Conservation (phyloP, 2,888 invertebrate species). For the Cantharis rufa region DNA sequence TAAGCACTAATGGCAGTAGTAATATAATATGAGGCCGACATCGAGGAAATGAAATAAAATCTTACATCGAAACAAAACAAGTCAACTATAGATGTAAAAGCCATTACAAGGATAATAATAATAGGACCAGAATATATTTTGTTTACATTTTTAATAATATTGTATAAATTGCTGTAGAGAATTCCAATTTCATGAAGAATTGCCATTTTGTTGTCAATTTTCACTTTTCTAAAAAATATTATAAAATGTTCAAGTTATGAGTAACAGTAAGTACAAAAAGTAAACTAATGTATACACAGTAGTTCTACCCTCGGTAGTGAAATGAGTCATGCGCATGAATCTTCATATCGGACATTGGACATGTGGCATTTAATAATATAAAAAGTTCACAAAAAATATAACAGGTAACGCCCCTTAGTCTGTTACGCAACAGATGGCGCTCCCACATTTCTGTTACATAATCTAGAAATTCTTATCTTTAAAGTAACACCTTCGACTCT, state of each 20-base stretch:
- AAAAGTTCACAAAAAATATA: too few relatives aligned
- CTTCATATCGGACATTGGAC: too few relatives aligned
- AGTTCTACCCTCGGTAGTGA: too few relatives aligned
- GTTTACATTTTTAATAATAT: not conserved
- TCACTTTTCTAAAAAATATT: not conserved
- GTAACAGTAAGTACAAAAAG: too few relatives aligned
- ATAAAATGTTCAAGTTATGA: too few relatives aligned
- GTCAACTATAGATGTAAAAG: not conserved
- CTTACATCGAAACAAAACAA: not conserved
- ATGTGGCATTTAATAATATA: too few relatives aligned
- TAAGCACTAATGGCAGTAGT: not conserved
- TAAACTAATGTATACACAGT: too few relatives aligned
- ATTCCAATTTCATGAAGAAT: slow-evolving; percentile 4
- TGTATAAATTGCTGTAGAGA: slow-evolving; percentile 1
- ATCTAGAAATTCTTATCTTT: too few relatives aligned
- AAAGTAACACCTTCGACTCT: not conserved
- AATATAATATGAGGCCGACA: not conserved
- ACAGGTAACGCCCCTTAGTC: too few relatives aligned
- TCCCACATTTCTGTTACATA: too few relatives aligned
- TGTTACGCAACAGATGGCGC: too few relatives aligned
- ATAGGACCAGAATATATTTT: slow-evolving; percentile 1
- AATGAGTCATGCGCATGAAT: too few relatives aligned
- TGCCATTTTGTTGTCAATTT: not conserved
- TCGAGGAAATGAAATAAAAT: not conserved
- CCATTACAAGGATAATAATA: not conserved